phyloP scores from a whole-genome alignment of 2,888 invertebrate genomes.

The Eristalis tenax region DNA sequence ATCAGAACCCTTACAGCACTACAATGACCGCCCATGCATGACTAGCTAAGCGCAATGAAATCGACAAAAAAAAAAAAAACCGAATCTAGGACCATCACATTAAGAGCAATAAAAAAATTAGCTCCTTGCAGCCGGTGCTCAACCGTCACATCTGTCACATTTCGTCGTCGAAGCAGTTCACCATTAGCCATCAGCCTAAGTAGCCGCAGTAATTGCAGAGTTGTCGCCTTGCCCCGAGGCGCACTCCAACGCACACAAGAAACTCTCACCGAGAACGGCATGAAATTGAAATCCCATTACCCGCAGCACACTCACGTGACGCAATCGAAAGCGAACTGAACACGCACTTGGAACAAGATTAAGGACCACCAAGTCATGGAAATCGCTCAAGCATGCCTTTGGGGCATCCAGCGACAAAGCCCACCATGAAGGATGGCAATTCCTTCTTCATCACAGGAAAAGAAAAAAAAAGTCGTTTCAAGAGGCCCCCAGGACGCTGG shows the following conservation, averaged over 20 bases:
- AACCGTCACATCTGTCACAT: constrained; percentile 65
- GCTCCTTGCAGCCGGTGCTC: constrained; percentile 33
- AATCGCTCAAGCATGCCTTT: constrained; percentile 37
- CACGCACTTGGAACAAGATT: constrained; percentile 22
- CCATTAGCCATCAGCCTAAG: constrained; percentile 34
- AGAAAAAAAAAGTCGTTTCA: neutral
- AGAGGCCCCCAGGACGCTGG: neutral
- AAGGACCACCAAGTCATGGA: constrained; percentile 24
- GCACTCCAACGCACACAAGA: constrained; percentile 76
- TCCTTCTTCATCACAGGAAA: neutral
- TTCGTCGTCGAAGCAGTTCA: constrained; percentile 16
- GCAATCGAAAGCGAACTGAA: constrained; percentile 2
- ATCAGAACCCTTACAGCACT: neutral
- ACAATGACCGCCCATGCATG: constrained; percentile 9
- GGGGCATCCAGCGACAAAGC: constrained; percentile 29
- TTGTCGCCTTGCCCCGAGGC: constrained; percentile 55
- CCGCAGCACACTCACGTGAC: constrained; percentile 28
- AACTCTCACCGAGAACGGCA: constrained; percentile 23
- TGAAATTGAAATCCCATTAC: constrained; percentile 62
- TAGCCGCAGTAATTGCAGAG: constrained; percentile 69
- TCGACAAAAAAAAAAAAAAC: constrained; percentile 15
- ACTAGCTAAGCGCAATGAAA: neutral
- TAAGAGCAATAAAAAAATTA: constrained; percentile 64
- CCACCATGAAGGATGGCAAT: neutral
- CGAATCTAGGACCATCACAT: constrained; percentile 30